Evolutionary conservation across 2,797 vertebrate genomes (phyloP), one percentile per base, ranked within the genome.

Genomic region (Rhincodon typus): DNA sequence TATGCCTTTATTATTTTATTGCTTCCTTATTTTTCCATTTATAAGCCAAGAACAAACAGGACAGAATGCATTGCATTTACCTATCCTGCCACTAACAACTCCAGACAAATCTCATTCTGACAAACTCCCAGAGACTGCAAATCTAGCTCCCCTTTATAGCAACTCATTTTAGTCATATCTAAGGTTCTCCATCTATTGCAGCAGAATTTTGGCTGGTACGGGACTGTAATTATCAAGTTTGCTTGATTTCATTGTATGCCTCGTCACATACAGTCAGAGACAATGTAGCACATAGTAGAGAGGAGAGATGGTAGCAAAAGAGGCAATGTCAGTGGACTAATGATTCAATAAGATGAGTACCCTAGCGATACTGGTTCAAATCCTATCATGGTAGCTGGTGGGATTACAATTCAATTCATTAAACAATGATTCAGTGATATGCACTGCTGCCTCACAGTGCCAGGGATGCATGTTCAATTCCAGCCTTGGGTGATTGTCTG

Each of bases 1-100:
- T 74, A 95, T 53, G 42, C 38, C 46, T 94, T 66, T 34, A 66
- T 67, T 94, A 69, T 38, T 69, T 94, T 88, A 88, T 94, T 46
- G 67, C 42, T 69, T 94, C 88, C 88, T 91, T 91, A 91, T 66
- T 62, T 91, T 86, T 46, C 86, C 50, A 15, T 57, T 27, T 30
- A 38, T 1, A 12, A 69, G 69, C 25, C n/a, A 67, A 23, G 66
- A 69, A 94, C 62, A 94, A 69, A 38, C n/a, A 8, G 23, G 12
- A 94, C 42, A 70, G 69, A 94, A 69, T 17, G 57, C 15, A 17
- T 66, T 27, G 53, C 30, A 23, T 67, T 67, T 93, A 17, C n/a
- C 91, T 38, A 70, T 10, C 66, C n/a, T 74, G 30, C 25, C 69
- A 34, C 30, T 77, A 53, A 77, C 15, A 69, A 62, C n/a, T 74